A percentile compares a stretch with the other conserved stretches of the same genome.
These are phyloP conservation scores for Popillia japonica DNA, from an alignment of 1,140 invertebrate species.

Conservation along the genomic window DNA sequence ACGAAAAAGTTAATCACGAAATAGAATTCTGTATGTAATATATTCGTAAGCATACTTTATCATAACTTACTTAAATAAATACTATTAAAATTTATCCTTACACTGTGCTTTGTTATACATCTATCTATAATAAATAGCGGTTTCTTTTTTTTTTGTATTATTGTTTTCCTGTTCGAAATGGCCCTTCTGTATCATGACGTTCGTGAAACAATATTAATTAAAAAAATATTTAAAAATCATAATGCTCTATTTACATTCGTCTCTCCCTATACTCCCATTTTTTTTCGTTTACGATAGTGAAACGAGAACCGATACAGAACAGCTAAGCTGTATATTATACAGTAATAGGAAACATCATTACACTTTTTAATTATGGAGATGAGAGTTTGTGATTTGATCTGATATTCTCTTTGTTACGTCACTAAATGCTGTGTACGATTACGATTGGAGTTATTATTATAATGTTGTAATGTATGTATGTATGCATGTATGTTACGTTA, in stretches of 20 bases:
- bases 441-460: not conserved
- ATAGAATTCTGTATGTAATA: constrained; percentile 16
- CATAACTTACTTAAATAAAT: constrained; percentile 28
- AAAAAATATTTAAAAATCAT: not conserved
- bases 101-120: constrained; percentile 10
- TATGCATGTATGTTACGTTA: not conserved
- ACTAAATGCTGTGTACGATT: too few relatives aligned
- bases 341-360: constrained; percentile 28
- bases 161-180: not conserved
- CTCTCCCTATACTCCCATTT: too few relatives aligned
- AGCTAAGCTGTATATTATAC: not conserved
- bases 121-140: constrained; percentile 5
- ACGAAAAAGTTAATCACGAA: not conserved
- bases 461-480: not conserved
- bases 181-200: not conserved
- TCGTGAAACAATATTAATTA: not conserved
- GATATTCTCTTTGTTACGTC: too few relatives aligned
- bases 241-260: not conserved
- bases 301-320: not conserved
- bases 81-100: constrained; percentile 5
- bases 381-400: too few relatives aligned
- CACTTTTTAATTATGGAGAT: too few relatives aligned
- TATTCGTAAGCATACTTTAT: not conserved
- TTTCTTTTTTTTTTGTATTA: constrained; percentile 3
- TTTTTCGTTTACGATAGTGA: not conserved